phyloP scores from a whole-genome alignment of 2,113 vertebrate genomes.

The Motacilla tschutschensis region DNA sequence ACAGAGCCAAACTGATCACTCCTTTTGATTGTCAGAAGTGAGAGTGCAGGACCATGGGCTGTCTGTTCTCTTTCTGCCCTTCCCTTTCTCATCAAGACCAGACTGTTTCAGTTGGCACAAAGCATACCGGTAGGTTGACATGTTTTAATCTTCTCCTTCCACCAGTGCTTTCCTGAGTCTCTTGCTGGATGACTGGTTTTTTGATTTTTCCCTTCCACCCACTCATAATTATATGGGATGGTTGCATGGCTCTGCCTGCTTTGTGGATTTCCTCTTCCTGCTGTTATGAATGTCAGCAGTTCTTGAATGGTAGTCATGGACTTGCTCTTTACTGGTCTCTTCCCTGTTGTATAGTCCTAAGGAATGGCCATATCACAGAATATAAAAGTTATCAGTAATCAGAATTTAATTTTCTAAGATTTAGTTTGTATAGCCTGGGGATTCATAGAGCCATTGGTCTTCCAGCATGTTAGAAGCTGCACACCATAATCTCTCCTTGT shows the following conservation, averaged over 20 bases:
- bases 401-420: neutral
- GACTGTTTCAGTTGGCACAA: conserved; percentile 25
- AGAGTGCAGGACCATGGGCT: neutral
- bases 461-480: conserved; percentile 36
- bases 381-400: neutral
- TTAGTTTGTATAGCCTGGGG: conserved; percentile 20
- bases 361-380: neutral
- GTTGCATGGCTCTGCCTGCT: conserved; percentile 27
- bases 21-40: conserved; percentile 25
- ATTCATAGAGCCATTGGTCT: conserved; percentile 32
- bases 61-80: conserved; percentile 7
- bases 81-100: conserved; percentile 33
- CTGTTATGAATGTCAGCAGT: neutral
- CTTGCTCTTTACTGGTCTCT: neutral
- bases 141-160: conserved; percentile 34
- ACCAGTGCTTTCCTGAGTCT: conserved; percentile 1
- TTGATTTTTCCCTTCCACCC: conserved; percentile 19
- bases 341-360: neutral
- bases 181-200: conserved; percentile 28
- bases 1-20: neutral
- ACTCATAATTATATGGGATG: conserved; percentile 21
- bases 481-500: neutral
- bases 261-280: conserved; percentile 54
- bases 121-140: neutral
- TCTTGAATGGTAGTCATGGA: neutral